A percentile compares a stretch with the other conserved stretches of the same genome.
Evolutionary conservation across 2,797 vertebrate species (phyloP).

Genomic region (Choloepus didactylus): DNA sequence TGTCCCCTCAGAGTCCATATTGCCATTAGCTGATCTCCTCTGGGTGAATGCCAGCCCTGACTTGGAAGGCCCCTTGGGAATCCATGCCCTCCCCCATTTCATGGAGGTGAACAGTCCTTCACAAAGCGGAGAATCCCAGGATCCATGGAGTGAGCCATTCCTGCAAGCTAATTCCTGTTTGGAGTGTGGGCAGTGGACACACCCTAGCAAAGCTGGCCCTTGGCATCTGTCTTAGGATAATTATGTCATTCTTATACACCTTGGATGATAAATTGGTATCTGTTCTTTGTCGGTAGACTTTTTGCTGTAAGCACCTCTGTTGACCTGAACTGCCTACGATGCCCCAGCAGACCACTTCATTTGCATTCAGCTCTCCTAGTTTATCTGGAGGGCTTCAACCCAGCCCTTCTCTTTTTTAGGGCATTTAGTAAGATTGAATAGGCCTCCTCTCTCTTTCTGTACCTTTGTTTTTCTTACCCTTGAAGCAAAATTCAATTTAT

Average conservation of each 20-base stretch:
- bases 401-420: not conserved
- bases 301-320: not conserved
- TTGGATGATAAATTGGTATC: not conserved
- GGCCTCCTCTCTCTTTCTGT: constrained; percentile 2
- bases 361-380: not conserved
- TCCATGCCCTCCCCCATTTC: not conserved
- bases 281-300: not conserved
- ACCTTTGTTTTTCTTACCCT: not conserved
- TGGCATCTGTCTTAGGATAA: not conserved
- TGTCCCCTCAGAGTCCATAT: not conserved
- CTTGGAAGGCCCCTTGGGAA: not conserved
- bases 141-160: not conserved
- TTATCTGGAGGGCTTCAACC: not conserved
- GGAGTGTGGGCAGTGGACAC: not conserved
- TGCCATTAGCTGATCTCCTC: not conserved
- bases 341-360: not conserved
- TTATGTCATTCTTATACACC: not conserved
- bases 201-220: not conserved
- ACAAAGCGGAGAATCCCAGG: not conserved
- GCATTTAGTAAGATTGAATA: not conserved
- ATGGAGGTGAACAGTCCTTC: not conserved
- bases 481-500: constrained; percentile 46
- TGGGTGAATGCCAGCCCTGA: not conserved
- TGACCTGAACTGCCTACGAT: not conserved
- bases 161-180: not conserved